Evolutionary conservation across 2,888 invertebrate species (phyloP).

Genomic region (Apodemia hepburni): DNA sequence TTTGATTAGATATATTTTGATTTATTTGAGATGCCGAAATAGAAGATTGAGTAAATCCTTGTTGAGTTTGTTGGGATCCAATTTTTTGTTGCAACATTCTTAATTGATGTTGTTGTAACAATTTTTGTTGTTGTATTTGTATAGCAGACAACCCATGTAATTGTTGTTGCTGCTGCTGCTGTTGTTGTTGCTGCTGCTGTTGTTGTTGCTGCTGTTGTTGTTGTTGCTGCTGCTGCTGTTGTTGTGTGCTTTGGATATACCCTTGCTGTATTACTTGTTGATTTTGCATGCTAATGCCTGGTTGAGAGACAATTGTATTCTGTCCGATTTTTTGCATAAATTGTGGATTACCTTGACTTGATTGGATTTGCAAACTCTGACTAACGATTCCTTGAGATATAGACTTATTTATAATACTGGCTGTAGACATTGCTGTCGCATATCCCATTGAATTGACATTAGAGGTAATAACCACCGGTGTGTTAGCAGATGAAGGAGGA

Average conservation of each 20-base stretch:
- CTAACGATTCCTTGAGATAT: conserved; percentile 65
- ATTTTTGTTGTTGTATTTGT: conserved; percentile 75
- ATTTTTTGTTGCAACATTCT: conserved; percentile 60
- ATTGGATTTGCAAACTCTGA: conserved; percentile 68
- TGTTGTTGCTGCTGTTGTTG: conserved; percentile 45
- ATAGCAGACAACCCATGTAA: conserved; percentile 70
- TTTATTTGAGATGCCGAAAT: conserved; percentile 64
- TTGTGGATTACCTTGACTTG: conserved; percentile 58
- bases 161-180: conserved; percentile 53
- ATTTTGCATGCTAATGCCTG: conserved; percentile 52
- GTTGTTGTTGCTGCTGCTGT: conserved; percentile 42
- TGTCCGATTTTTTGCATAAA: conserved; percentile 67
- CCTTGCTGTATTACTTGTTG: conserved; percentile 65
- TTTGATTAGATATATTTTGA: conserved; percentile 60
- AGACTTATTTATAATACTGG: conserved; percentile 63
- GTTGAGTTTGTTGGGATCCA: conserved; percentile 40
- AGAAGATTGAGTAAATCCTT: conserved; percentile 62
- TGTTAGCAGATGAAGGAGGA: conserved; percentile 70
- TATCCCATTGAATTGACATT: conserved; percentile 66
- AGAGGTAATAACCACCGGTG: conserved; percentile 53
- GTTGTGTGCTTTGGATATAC: conserved; percentile 46
- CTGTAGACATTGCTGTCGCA: conserved; percentile 56
- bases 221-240: conserved; percentile 51
- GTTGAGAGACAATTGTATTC: conserved; percentile 56
- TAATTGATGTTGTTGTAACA: conserved; percentile 79